Percentiles rank a stretch among this genome's conserved stretches.
Evolutionary conservation across 2,797 vertebrate species (phyloP).

Genomic region (Pseudocheirus occidentalis): DNA sequence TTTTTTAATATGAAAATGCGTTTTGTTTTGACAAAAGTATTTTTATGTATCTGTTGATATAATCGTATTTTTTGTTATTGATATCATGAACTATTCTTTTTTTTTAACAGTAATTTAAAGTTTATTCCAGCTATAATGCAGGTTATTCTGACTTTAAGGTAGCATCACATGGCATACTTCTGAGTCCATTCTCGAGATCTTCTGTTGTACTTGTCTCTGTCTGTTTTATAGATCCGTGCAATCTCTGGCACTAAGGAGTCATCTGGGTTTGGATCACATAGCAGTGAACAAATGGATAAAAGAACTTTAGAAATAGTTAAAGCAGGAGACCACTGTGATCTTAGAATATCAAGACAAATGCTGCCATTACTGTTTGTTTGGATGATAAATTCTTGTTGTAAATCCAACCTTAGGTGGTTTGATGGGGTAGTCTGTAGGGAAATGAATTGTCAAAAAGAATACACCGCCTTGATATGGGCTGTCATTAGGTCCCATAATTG

Average conservation of each 20-base stretch:
- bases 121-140: constrained; percentile 95
- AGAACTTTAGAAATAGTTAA: constrained; percentile 98
- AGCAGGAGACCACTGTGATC: constrained; percentile 95
- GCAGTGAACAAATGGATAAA: constrained; percentile 99
- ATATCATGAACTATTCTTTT: neutral
- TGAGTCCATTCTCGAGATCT: constrained; percentile 99
- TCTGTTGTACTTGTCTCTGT: constrained; percentile 98
- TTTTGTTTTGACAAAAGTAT: no score
- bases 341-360: constrained; percentile 96
- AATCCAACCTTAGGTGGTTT: no score
- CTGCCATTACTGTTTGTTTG: constrained; percentile 98
- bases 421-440: no score
- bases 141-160: constrained; percentile 89
- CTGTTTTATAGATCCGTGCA: no score
- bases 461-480: no score
- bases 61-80: neutral
- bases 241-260: constrained; percentile 99
- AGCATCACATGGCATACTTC: constrained; percentile 99
- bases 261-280: constrained; percentile 99
- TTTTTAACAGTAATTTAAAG: constrained; percentile 95
- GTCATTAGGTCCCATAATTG: no score
- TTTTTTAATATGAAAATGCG: no score
- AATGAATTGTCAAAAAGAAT: no score
- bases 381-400: no score
- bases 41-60: no score